Conservation (phyloP, 1,140 invertebrate genomes). For the Lepidurus apus region DNA sequence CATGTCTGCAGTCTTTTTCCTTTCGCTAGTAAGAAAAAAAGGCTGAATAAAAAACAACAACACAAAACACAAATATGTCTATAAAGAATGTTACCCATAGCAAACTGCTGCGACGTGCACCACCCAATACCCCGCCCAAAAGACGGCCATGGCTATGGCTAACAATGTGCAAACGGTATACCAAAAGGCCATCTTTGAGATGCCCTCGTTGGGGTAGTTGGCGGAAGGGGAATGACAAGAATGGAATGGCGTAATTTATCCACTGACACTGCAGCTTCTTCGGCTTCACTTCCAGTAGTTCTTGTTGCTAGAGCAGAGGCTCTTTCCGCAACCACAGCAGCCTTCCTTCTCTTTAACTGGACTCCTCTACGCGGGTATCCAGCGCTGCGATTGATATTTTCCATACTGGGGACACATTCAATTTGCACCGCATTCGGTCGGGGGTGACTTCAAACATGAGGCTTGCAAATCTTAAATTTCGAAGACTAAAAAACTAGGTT, state of each 20-base stretch:
- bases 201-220: neutral
- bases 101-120: slow-evolving; percentile 37
- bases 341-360: too few relatives aligned
- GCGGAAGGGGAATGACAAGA: neutral
- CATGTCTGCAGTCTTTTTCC: neutral
- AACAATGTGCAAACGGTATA: slow-evolving; percentile 13
- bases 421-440: too few relatives aligned
- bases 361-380: too few relatives aligned
- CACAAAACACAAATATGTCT: slow-evolving; percentile 6
- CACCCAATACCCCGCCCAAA: slow-evolving; percentile 38
- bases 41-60: too few relatives aligned
- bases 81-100: slow-evolving; percentile 36
- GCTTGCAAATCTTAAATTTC: too few relatives aligned
- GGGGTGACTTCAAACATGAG: too few relatives aligned
- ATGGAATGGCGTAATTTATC: neutral
- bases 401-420: too few relatives aligned
- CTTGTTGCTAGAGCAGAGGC: too few relatives aligned
- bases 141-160: slow-evolving; percentile 37
- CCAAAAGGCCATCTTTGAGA: neutral
- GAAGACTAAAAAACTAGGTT: too few relatives aligned
- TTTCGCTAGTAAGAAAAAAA: neutral
- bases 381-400: too few relatives aligned
- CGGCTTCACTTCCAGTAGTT: too few relatives aligned
- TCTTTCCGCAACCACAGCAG: too few relatives aligned
- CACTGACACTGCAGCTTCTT: neutral